Conservation (phyloP, 1,140 invertebrate genomes). For the Notospermus geniculatus region DNA sequence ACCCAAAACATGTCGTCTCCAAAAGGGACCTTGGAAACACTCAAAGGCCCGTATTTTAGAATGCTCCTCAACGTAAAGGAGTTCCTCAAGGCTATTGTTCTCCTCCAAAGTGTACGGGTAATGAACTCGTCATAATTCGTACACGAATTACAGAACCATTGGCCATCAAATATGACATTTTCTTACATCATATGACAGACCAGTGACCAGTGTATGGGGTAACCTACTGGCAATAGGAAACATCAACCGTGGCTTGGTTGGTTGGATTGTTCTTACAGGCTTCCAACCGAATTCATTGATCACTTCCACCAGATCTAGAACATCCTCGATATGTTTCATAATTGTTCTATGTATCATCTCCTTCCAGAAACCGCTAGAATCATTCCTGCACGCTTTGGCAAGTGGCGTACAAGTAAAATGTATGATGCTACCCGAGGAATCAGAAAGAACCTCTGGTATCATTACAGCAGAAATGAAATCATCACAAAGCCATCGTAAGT, state of each 20-base stretch:
- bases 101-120: no score
- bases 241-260: neutral
- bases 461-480: slow-evolving; percentile 32
- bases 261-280: neutral
- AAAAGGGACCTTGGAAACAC: no score
- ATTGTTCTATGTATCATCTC: slow-evolving; percentile 15
- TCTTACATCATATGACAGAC: neutral
- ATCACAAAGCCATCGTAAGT: slow-evolving; percentile 39
- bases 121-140: no score
- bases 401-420: slow-evolving; percentile 29
- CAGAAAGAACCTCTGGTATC: slow-evolving; percentile 37
- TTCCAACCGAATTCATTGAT: no score
- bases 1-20: no score
- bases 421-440: slow-evolving; percentile 37
- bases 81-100: no score
- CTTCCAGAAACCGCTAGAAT: slow-evolving; percentile 35
- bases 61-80: no score
- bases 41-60: no score
- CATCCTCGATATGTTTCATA: no score
- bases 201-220: neutral
- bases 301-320: no score
- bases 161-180: no score
- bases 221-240: neutral
- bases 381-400: slow-evolving; percentile 32
- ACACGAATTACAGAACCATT: no score